A percentile compares a stretch with the other conserved stretches of the same genome.
Conservation (phyloP, 2,888 invertebrate genomes). For the Tiphia femorata region DNA sequence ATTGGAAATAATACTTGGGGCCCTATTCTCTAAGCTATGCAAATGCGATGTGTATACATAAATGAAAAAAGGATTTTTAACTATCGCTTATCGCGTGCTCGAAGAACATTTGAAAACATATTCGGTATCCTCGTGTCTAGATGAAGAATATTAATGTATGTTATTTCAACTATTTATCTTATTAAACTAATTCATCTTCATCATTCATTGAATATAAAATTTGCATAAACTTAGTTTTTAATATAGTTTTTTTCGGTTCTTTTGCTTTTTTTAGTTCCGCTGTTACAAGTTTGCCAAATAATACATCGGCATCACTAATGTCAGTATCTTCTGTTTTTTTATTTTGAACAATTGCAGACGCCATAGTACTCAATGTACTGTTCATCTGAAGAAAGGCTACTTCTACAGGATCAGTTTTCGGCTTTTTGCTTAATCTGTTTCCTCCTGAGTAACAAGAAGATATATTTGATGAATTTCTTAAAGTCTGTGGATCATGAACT, state of each 20-base stretch:
- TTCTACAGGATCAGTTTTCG: not conserved
- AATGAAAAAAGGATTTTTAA: too few relatives aligned
- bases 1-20: too few relatives aligned
- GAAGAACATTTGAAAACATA: too few relatives aligned
- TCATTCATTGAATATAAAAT: slow-evolving; percentile 2
- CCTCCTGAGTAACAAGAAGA: not conserved
- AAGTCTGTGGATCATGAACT: not conserved
- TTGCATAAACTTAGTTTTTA: slow-evolving; percentile 4
- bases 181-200: too few relatives aligned
- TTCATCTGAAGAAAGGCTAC: not conserved
- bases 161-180: too few relatives aligned
- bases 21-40: too few relatives aligned
- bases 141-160: too few relatives aligned
- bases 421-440: not conserved
- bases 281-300: not conserved
- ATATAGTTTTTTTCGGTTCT: slow-evolving; percentile 1
- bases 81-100: too few relatives aligned
- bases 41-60: too few relatives aligned
- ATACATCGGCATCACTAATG: not conserved
- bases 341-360: not conserved
- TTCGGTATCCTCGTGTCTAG: too few relatives aligned
- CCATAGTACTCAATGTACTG: not conserved
- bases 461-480: not conserved
- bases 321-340: not conserved
- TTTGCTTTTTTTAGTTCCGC: not conserved